Base-by-base conservation (phyloP, 2,113 vertebrate species). In the Erythrocercus mccallii region DNA sequence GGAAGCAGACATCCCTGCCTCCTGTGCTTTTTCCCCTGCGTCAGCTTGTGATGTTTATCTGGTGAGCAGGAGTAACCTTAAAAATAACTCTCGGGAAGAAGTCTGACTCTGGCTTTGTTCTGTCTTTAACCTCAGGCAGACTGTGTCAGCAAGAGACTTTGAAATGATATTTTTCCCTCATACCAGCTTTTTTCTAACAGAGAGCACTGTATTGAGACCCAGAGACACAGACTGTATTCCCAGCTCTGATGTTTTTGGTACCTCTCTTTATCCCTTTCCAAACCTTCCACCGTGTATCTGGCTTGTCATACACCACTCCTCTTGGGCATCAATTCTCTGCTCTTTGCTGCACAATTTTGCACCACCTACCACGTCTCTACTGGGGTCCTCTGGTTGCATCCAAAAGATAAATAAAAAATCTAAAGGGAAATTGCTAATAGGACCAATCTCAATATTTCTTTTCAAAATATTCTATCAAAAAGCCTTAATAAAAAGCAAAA, bases 41-140 rank as follows among this genome's bases (percentile, higher is more conserved):
- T 50, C 19, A 42, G 19, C 47, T 62, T 1, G 0, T 56, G 50
- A 61, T 82, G 88, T 53, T 90, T 71, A 45, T 58, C 88, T 42
- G 66, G 40, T 0, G 3, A 90, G 57, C 58, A 70, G n/a, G 28
- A 86, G 11, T 35, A 92, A 82, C 40, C 40, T 80, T 23, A 82
- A 81, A 82, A 86, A 86, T 42, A 77, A 42, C 58, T 48, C 57
- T 54, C 24, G 15, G 37, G 74, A 81, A 64, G 45, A 35, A 65
- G 23, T 62, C 42, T 62, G 79, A 30, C 66, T 48, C 23, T 4
- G 8, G 11, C 37, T 76, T 82, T 6, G 1, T 79, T 78, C 66
- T 88, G 6, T 47, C 81, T 90, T 76, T 93, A 92, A 77, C 82
- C 92, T 88, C 71, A 83, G 85, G 74, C 48, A 91, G n/a, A 64